phyloP scores from a whole-genome alignment of 2,797 vertebrate species.

The Salarias fasciatus region DNA sequence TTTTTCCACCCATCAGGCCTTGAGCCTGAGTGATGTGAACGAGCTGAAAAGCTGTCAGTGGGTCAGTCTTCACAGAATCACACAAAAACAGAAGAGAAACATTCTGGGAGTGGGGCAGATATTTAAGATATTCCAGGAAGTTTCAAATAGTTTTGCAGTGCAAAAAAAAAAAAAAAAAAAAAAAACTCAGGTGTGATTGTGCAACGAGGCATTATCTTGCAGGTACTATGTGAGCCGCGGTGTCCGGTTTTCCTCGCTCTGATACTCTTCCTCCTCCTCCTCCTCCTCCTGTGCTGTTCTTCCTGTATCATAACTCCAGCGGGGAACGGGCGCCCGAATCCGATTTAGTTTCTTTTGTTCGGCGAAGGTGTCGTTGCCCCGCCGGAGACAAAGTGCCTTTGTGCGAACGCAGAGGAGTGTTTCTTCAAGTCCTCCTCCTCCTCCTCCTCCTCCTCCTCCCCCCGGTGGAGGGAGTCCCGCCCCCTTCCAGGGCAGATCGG shows the following conservation, averaged over 20 bases:
- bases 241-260: neutral
- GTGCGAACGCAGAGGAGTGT: slow-evolving; percentile 58
- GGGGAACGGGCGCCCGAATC: slow-evolving; percentile 32
- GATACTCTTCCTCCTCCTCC: neutral
- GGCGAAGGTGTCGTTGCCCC: slow-evolving; percentile 51
- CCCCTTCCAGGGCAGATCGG: slow-evolving; percentile 65
- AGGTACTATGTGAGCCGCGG: slow-evolving; percentile 6
- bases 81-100: no score
- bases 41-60: no score
- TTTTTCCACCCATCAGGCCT: no score
- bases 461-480: slow-evolving; percentile 17
- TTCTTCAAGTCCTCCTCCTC: slow-evolving; percentile 36
- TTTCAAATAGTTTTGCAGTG: no score
- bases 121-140: no score
- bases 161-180: no score
- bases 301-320: slow-evolving; percentile 39
- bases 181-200: slow-evolving; percentile 8
- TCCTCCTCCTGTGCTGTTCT: neutral
- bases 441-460: no score
- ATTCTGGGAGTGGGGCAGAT: no score
- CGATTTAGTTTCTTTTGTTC: slow-evolving; percentile 68
- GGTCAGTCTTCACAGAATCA: no score
- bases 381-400: slow-evolving; percentile 70
- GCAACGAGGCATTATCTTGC: slow-evolving; percentile 16
- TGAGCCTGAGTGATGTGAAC: no score